These are phyloP conservation scores for Paramuricea clavata DNA, from an alignment of 92 coral and sea anemone species.

Conservation along the genomic window DNA sequence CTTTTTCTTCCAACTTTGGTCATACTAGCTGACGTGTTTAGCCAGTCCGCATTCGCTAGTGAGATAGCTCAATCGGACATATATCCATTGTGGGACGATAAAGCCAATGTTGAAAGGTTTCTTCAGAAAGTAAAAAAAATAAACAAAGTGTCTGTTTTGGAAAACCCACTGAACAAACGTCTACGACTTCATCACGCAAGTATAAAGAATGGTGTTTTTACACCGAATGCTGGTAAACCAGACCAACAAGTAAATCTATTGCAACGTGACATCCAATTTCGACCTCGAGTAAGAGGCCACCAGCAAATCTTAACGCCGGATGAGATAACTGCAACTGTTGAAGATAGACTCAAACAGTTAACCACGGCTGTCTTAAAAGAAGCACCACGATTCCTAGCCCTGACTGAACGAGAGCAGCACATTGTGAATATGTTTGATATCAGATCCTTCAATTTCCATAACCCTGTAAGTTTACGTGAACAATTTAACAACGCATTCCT, in stretches of 20 bases:
- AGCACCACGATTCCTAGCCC: slow-evolving; percentile 21
- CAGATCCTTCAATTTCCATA: slow-evolving; percentile 16
- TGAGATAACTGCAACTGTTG: not conserved
- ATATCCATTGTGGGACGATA: no score
- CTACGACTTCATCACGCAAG: slow-evolving; percentile 30
- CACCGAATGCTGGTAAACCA: slow-evolving; percentile 15
- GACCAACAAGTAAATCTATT: no score
- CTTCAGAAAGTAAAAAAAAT: no score
- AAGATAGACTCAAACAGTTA: slow-evolving; percentile 27
- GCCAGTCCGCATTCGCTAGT: no score
- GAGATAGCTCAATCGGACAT: no score
- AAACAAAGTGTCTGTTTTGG: no score
- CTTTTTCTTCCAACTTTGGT: slow-evolving; percentile 19
- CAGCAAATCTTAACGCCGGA: not conserved
- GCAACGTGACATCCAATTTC: slow-evolving; percentile 17
- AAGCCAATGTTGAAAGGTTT: no score
- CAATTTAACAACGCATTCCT: not conserved
- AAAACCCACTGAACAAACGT: slow-evolving; percentile 8
- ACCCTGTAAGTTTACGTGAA: not conserved
- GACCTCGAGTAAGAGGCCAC: not conserved
- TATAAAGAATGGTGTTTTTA: not conserved
- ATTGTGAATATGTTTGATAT: slow-evolving; percentile 28
- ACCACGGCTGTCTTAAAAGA: not conserved
- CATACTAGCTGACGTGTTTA: no score
- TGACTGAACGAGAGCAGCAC: slow-evolving; percentile 1